Evolutionary conservation across 1,140 invertebrate genomes (phyloP).

Genomic region (Sinella curviseta): DNA sequence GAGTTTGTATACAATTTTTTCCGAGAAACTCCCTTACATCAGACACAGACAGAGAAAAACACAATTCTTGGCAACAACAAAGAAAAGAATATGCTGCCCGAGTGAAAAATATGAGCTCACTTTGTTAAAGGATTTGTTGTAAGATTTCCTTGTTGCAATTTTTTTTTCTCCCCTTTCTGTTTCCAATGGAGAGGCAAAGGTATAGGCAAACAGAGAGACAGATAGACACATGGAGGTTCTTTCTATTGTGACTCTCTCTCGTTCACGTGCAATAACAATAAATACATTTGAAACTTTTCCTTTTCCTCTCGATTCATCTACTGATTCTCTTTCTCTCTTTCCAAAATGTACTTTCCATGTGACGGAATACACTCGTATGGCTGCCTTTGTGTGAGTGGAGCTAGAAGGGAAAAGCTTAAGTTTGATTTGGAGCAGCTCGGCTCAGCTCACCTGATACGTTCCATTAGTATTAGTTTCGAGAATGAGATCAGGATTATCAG

Average conservation of each 20-base stretch:
- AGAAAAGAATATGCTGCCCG: neutral
- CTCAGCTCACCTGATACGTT: conserved; percentile 44
- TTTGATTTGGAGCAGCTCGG: neutral
- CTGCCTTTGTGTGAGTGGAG: too few species aligned
- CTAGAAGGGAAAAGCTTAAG: too few species aligned
- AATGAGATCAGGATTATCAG: conserved; percentile 50
- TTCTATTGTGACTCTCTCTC: neutral
- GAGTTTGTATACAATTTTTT: too few species aligned
- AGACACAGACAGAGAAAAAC: neutral
- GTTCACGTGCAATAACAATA: neutral
- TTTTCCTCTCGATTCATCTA: neutral
- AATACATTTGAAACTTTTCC: neutral
- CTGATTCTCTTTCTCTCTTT: neutral
- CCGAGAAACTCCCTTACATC: too few species aligned
- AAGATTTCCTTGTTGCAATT: conserved; percentile 25
- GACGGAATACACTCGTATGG: too few species aligned
- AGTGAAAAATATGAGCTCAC: conserved; percentile 14
- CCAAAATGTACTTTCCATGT: too few species aligned
- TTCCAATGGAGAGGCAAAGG: too few species aligned
- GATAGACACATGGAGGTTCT: too few species aligned
- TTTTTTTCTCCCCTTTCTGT: neutral
- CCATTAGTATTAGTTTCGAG: conserved; percentile 48
- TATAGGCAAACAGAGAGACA: too few species aligned
- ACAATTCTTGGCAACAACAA: neutral
- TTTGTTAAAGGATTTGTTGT: conserved; percentile 27